Percentiles rank a stretch among this genome's conserved stretches.
phyloP scores from a whole-genome alignment of 2,113 vertebrate genomes.

The Platycercus adscitus region DNA sequence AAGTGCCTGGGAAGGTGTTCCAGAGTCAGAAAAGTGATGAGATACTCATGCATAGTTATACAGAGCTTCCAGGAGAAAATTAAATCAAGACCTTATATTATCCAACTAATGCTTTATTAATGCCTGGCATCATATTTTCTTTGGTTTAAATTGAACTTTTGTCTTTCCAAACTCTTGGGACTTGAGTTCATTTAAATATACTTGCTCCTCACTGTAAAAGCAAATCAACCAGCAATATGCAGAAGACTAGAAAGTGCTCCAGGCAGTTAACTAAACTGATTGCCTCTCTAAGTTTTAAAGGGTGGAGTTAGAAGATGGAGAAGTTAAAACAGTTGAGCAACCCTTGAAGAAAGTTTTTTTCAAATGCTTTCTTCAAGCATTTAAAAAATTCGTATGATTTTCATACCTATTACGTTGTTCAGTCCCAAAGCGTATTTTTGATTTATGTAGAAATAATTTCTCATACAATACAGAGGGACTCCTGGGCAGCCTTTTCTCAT shows the following conservation, averaged over 20 bases:
- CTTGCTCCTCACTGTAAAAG: background rate
- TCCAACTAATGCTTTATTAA: conserved; percentile 46
- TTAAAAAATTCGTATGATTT: background rate
- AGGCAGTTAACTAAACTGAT: background rate
- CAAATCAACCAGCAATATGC: background rate
- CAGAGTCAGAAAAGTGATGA: background rate
- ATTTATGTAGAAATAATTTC: background rate
- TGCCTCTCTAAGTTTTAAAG: background rate
- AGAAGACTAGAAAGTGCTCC: background rate
- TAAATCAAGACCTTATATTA: conserved; percentile 17
- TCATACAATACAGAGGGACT: background rate
- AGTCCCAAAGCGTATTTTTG: background rate
- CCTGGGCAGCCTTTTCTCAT: background rate
- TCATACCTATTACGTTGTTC: background rate
- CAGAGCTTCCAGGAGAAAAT: conserved; percentile 6
- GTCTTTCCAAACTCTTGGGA: conserved; percentile 7
- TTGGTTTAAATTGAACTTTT: conserved; percentile 18
- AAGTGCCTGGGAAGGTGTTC: background rate
- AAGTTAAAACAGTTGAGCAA: background rate
- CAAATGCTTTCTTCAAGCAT: background rate
- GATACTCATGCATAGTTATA: background rate
- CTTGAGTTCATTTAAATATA: conserved; percentile 6
- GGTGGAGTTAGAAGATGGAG: background rate
- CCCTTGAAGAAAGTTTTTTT: background rate
- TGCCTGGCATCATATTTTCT: background rate